Base-by-base conservation (phyloP, 1,140 invertebrate genomes). In the Hypothenemus hampei region DNA sequence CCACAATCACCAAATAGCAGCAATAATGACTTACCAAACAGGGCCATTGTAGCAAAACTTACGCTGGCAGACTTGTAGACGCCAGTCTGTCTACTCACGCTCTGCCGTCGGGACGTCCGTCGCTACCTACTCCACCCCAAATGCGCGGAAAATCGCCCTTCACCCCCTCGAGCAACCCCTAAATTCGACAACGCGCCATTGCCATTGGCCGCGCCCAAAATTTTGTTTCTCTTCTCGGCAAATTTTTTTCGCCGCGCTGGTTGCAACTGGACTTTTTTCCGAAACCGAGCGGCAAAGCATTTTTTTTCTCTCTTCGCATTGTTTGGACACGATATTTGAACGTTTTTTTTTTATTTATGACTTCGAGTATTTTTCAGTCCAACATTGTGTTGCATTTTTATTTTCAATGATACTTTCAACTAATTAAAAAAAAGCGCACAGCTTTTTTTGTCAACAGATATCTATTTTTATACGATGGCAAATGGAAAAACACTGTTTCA, bases 31-130 rank as follows among this genome's bases (percentile, higher is more conserved):
- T 60, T 60, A 60, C 53, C 58, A 60, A 56, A 47, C 46, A 55
- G 23, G n/a, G 29, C 40, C 33, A 33, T 55, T 55, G 41, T 56
- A 57, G 46, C 58, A 60, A 47, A n/a, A 52, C 41, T 57, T 57
- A 60, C 53, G 50, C 46, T 52, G 61, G 39, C 60, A 66, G 74
- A 76, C 64, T 71, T 72, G 58, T 73, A 73, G 44, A 71, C 77
- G 64, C 74, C 77, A 57, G 75, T 73, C 54, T 76, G 76, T 70
- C 75, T 76, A 47, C 73, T 74, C 55, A 75, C 66, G 64, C 63
- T 69, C 68, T 69, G 58, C 59, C 66, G 68, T 61, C 75, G 75
- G 75, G 75, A 19, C 73, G 74, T 59, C 70, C 74, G 48, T 61
- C 73, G 67, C 76, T 73, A 69, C 78, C 41, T 54, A 50, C 54